Base-by-base conservation (phyloP, 2,888 invertebrate species). In the Polymixis flavicincta region DNA sequence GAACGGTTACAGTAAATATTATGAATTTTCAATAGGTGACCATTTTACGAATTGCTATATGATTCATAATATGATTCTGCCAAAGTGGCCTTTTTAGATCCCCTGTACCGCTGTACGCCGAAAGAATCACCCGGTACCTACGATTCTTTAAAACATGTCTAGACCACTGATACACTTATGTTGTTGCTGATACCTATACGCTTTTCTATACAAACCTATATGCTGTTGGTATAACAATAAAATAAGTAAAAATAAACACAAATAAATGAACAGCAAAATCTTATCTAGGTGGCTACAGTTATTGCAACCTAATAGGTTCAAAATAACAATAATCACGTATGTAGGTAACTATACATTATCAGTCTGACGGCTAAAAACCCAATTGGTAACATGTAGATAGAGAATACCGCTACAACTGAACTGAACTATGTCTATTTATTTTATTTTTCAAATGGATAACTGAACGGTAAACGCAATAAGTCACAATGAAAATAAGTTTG, bases 391-490 rank as follows among this genome's bases (percentile, higher is more conserved):
- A 70, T 74, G 65, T 74, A 78, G 64, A 82, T 76, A 71, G 72
- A 77, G 74, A 77, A 75, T 90, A 90, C 91, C 89, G 91, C 87
- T 92, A 92, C 65, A 54, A 76, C 68, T 59, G 68, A 54, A 76
- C 68, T 59, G 68, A 73, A 86, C 83, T 82, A 74, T 87, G 84
- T 87, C 88, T 88, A 89, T 89, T 91, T 92, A 90, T 88, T 88
- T 89, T 89, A 87, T 90, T 90, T 92, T 88, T 87, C 87, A 84
- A 90, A 89, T 87, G 86, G 79, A 83, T 83, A 89, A 85, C 87
- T 80, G 80, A 92, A 92, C 93, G 91, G 93, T 92, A 92, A 91
- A 91, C 85, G 89, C 85, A 89, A 88, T 88, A 90, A 90, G 89
- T 89, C 88, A 91, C 88, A 89, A 89, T 90, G 89, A 89, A 90